Percentiles rank a stretch among this genome's conserved stretches.
Evolutionary conservation across 2,888 invertebrate genomes (phyloP).

Genomic region (Xanthostigma xanthostigma): DNA sequence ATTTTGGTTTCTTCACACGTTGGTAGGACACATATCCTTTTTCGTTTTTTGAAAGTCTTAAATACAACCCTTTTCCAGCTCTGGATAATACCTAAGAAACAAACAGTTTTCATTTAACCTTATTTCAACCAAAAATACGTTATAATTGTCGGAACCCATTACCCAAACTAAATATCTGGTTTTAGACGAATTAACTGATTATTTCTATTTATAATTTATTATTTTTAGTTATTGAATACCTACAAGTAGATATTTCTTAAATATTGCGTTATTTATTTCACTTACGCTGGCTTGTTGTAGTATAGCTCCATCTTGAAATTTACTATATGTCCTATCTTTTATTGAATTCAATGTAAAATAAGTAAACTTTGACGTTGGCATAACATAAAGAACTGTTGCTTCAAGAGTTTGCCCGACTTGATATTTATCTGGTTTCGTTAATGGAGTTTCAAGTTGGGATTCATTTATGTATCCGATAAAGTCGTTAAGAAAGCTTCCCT

Average conservation of each 20-base stretch:
- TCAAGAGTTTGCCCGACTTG: conserved; percentile 33
- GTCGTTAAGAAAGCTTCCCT: conserved; percentile 34
- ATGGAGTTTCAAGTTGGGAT: conserved; percentile 27
- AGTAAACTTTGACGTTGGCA: conserved; percentile 51
- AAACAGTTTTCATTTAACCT: neutral
- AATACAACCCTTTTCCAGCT: conserved; percentile 18
- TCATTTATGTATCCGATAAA: conserved; percentile 36
- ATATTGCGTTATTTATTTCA: too few species aligned
- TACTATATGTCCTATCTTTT: conserved; percentile 22
- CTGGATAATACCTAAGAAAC: conserved; percentile 17
- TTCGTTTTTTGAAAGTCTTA: conserved; percentile 19
- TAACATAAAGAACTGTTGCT: conserved; percentile 49
- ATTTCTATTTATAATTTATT: too few species aligned
- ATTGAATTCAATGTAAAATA: conserved; percentile 38
- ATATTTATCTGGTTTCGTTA: conserved; percentile 22
- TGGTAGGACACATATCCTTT: conserved; percentile 23
- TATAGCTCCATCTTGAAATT: conserved; percentile 37
- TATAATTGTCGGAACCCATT: too few species aligned
- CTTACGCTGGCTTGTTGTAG: conserved; percentile 40
- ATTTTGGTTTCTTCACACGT: conserved; percentile 21
- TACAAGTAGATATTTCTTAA: too few species aligned
- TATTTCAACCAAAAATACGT: neutral
- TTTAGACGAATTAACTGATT: too few species aligned
- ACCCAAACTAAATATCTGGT: too few species aligned
- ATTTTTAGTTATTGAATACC: too few species aligned